These are phyloP conservation scores for Conchocele bisecta DNA, from an alignment of 2,888 invertebrate species.

Conservation along the genomic window DNA sequence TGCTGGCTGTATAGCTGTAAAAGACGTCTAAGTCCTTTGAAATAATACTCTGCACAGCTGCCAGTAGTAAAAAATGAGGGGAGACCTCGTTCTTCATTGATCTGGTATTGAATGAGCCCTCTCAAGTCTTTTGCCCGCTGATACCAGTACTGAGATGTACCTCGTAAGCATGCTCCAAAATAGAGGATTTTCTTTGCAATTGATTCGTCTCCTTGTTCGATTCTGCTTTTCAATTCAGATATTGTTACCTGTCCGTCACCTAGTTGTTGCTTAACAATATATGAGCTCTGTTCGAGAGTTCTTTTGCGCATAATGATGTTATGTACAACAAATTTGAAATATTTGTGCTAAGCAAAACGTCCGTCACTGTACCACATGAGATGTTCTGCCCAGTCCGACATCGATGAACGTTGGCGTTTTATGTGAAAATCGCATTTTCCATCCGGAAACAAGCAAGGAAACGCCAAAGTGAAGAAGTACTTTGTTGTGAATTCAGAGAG, in stretches of 20 bases:
- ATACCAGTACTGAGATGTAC: background rate
- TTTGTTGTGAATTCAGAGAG: slow-evolving; percentile 41
- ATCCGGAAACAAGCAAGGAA: slow-evolving; percentile 31
- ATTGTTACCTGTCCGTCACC: slow-evolving; percentile 29
- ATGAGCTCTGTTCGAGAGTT: slow-evolving; percentile 27
- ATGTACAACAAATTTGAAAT: slow-evolving; percentile 20
- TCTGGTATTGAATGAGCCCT: slow-evolving; percentile 4
- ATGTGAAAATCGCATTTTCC: slow-evolving; percentile 27
- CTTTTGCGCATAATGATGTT: slow-evolving; percentile 40
- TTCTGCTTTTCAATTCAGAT: slow-evolving; percentile 16
- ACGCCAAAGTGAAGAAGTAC: slow-evolving; percentile 34
- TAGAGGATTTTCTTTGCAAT: slow-evolving; percentile 20
- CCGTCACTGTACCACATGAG: slow-evolving; percentile 23
- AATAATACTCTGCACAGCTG: slow-evolving; percentile 59
- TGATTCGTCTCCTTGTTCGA: slow-evolving; percentile 33
- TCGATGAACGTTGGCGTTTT: slow-evolving; percentile 23
- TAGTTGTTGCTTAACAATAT: slow-evolving; percentile 31
- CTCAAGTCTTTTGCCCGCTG: slow-evolving; percentile 6
- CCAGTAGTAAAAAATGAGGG: slow-evolving; percentile 59
- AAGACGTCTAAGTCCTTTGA: slow-evolving; percentile 46
- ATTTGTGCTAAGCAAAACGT: slow-evolving; percentile 19
- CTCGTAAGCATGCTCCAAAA: slow-evolving; percentile 7
- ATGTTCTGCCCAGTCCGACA: slow-evolving; percentile 21
- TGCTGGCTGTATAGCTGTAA: slow-evolving; percentile 36
- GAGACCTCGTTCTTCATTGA: slow-evolving; percentile 31